These are phyloP conservation scores for Apodemus speciosus DNA, from an alignment of 2,113 vertebrate genomes.

Conservation along the genomic window DNA sequence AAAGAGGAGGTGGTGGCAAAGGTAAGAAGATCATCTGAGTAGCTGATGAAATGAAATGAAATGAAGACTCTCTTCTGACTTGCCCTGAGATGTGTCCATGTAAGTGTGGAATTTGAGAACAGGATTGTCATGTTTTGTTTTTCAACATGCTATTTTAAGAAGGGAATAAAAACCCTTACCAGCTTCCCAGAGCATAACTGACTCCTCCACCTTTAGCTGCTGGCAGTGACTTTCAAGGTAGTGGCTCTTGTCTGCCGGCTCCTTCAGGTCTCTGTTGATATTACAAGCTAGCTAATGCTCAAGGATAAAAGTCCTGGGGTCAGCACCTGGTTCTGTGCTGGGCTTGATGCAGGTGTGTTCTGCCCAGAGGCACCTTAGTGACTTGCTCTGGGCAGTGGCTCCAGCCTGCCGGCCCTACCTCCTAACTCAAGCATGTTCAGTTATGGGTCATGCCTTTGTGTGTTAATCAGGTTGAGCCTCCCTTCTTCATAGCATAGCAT, in stretches of 20 bases:
- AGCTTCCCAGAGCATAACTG: background rate
- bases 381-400: background rate
- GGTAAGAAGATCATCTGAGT: background rate
- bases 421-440: background rate
- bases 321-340: background rate
- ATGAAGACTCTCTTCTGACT: background rate
- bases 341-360: background rate
- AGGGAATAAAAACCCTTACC: background rate
- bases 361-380: background rate
- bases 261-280: background rate
- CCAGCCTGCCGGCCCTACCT: background rate
- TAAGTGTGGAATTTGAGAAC: constrained; percentile 18
- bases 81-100: background rate
- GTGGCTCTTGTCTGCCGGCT: background rate
- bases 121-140: constrained; percentile 39
- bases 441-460: background rate
- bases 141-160: constrained; percentile 47
- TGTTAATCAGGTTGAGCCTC: background rate
- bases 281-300: fast-evolving
- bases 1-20: background rate
- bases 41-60: background rate
- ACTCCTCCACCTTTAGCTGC: background rate
- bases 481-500: background rate
- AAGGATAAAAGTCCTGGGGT: background rate
- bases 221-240: background rate